Conservation (phyloP, 23 tunicate genomes). For the Styela plicata region DNA sequence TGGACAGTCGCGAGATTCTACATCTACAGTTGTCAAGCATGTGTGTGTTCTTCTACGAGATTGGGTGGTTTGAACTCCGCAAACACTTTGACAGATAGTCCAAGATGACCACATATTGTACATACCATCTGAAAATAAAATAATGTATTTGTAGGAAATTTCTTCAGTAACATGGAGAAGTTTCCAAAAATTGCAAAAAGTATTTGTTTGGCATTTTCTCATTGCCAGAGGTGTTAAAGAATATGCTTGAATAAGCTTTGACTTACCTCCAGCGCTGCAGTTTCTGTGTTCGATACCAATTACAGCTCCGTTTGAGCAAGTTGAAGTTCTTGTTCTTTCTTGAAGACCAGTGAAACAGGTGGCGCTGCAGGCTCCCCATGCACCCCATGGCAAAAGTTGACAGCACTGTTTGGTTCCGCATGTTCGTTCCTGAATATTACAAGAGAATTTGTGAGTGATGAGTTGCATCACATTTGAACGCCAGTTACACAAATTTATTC, state of each 20-base stretch:
- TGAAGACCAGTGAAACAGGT: constrained; percentile 39
- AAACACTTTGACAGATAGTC: constrained; percentile 55
- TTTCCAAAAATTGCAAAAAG: no score
- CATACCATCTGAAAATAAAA: constrained; percentile 30
- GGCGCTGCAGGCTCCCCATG: constrained; percentile 44
- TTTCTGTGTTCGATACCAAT: constrained; percentile 9
- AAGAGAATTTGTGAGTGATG: no score
- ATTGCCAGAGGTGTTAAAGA: no score
- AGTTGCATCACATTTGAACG: no score
- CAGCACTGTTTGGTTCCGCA: constrained; percentile 50
- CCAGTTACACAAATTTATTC: no score
- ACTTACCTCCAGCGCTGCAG: constrained; percentile 39
- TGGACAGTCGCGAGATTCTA: constrained; percentile 31
- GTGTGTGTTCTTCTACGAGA: constrained; percentile 64
- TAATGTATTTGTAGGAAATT: background rate
- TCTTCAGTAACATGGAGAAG: no score
- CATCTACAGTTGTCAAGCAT: constrained; percentile 33
- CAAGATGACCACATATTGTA: constrained; percentile 68
- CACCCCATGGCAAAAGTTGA: constrained; percentile 29
- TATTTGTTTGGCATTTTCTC: no score
- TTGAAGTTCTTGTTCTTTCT: constrained; percentile 20
- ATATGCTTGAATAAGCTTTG: no score
- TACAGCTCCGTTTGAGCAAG: constrained; percentile 33
- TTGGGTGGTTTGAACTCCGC: constrained; percentile 55
- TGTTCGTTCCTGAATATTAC: background rate